Evolutionary conservation across 2,113 vertebrate species (phyloP), one percentile per base, ranked within the genome.

Genomic region (Irena cyanogastra): DNA sequence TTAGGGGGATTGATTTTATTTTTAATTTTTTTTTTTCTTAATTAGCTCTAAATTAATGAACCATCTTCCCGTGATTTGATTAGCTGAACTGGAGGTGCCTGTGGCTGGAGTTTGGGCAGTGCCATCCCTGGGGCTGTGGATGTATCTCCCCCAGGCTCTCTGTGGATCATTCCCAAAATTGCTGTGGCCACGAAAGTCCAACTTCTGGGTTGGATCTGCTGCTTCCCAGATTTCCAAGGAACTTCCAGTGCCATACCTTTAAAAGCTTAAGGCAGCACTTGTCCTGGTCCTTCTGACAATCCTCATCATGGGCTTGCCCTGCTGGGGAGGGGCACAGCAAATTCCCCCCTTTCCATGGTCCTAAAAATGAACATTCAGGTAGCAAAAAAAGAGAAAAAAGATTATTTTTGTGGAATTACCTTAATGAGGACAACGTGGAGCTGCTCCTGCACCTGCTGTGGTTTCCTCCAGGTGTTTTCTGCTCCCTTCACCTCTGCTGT

Each of bases 191-290:
- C 16, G 60, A 8, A 83, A 44, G 4, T 39, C 52, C 47, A 56
- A 18, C 19, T 83, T 65, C 68, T 37, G 42, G n/a, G 11, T 52
- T 93, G 66, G 42, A 60, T 54, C 50, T 74, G 75, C 13, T 57
- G n/a, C 30, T 85, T 71, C 35, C 35, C 57, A 13, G 13, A 53
- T 82, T 89, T 63, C 44, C 50, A 22, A 87, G 47, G 56, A 27
- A 3, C 0, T 20, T 24, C 41, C 28, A 60, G 0, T 27, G 37
- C 52, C 8, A 1, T 21, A 0, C 24, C 84, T 75, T 10, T 35
- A 10, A 50, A 82, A 95, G 14, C 13, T 49, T 7, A 30, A 83
- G 11, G 33, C 57, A 27, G 7, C 6, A 6, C 0, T 0, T 16
- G 12, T 19, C 33, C 50, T 64, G 66, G 28, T 52, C 49, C 57